Base-by-base conservation (phyloP, 2,888 invertebrate species). In the Camponotus fellah region DNA sequence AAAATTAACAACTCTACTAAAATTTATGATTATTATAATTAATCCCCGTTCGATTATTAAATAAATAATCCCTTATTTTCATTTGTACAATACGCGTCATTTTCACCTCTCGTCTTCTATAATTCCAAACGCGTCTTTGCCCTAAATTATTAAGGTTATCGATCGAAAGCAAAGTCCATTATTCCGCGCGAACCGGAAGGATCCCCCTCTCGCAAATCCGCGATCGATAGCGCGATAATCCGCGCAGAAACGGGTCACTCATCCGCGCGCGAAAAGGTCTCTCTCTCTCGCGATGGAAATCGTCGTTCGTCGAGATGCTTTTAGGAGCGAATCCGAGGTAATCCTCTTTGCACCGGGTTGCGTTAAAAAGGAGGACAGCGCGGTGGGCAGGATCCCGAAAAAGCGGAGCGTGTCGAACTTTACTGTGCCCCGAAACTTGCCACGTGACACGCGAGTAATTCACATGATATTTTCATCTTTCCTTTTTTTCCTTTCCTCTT, bases 281-380 rank as follows among this genome's bases (percentile, higher is more conserved):
- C 77, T 62, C 77, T 62, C 66, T 53, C 77, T 85, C 77, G 72
- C 77, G 77, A 76, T 68, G 64, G 72, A 79, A 83, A 82, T 71
- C 82, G 64, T 64, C 79, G 69, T 62, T 56, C 80, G 68, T 17
- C 83, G 79, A 85, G 85, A 82, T 82, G 82, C 71, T 88, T 86
- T 82, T 64, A 65, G 64, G 69, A 83, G 21, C 75, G 80, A 49
- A 84, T 85, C 72, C 77, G 26, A 76, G 46, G 60, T 89, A 89
- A 89, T 86, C 89, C 89, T 81, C 84, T 86, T 87, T 82, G 64
- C 83, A 37, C 72, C 72, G 79, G 37, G 72, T 71, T 71, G 79
- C 60, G 26, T 46, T 46, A 71, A 80, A 76, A 77, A 60, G 43
- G 60, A 65, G 77, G 53, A 62, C 77, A 65, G 58, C 34, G 43